Conservation (phyloP, 2,888 invertebrate genomes). For the Eupelmus urozonus region DNA sequence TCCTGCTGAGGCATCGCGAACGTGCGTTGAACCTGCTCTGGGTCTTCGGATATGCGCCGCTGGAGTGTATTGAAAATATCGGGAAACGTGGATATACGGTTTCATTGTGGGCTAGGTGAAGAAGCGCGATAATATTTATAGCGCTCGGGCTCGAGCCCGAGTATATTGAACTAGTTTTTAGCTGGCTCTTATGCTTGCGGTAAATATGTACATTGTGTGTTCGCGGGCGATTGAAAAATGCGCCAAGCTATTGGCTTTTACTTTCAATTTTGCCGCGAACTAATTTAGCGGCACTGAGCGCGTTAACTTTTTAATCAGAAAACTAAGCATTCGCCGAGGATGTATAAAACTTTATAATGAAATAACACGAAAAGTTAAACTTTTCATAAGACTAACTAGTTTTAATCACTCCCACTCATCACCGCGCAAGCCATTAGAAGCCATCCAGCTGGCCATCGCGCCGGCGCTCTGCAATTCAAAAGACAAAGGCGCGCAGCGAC, state of each 20-base stretch:
- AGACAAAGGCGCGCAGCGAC: too few relatives aligned
- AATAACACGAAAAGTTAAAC: too few relatives aligned
- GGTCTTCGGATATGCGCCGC: neutral
- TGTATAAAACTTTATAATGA: too few relatives aligned
- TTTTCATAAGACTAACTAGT: too few relatives aligned
- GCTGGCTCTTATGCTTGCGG: neutral
- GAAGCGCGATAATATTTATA: slow-evolving; percentile 43
- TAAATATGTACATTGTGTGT: neutral
- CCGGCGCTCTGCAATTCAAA: too few relatives aligned
- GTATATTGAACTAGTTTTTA: neutral
- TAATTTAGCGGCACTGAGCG: too few relatives aligned
- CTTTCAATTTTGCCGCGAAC: too few relatives aligned
- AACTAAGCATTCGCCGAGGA: too few relatives aligned
- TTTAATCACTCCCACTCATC: too few relatives aligned
- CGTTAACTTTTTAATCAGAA: too few relatives aligned
- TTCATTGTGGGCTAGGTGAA: slow-evolving; percentile 25
- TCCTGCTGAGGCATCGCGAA: neutral
- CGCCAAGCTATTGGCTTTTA: neutral
- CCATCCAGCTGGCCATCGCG: too few relatives aligned
- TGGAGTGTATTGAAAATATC: slow-evolving; percentile 59
- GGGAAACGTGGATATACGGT: slow-evolving; percentile 8
- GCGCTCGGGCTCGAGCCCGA: neutral
- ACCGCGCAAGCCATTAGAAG: too few relatives aligned
- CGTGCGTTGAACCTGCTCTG: neutral
- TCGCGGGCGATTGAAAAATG: neutral